phyloP scores from a whole-genome alignment of 2,113 vertebrate species.

The Callorhinus ursinus region DNA sequence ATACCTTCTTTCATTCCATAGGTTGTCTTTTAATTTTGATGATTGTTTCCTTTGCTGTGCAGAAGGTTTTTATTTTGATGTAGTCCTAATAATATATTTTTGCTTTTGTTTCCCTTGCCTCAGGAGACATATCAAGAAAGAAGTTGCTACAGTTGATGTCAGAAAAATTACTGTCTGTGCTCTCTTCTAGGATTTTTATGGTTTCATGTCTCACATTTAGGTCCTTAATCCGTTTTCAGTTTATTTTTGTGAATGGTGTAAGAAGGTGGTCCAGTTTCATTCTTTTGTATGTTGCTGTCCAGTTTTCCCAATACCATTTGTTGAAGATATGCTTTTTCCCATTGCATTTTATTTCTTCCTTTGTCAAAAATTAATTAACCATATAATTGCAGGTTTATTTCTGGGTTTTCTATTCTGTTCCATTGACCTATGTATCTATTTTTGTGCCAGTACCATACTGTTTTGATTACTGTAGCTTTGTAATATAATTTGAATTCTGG shows the following conservation, averaged over 20 bases:
- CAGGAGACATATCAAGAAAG: not conserved
- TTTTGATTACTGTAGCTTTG: not conserved
- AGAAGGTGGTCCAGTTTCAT: not conserved
- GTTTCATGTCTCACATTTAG: not conserved
- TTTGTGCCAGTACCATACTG: not conserved
- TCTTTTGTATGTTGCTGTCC: not conserved
- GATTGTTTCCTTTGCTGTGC: not conserved
- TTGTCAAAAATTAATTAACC: not conserved
- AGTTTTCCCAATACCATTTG: not conserved
- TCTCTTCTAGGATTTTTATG: not conserved
- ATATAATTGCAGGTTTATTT: not conserved
- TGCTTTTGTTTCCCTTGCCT: not conserved
- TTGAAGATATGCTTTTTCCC: not conserved
- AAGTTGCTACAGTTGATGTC: not conserved
- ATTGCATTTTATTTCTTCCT: not conserved
- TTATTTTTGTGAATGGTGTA: not conserved
- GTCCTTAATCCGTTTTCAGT: not conserved
- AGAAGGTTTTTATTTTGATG: not conserved
- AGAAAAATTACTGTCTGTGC: not conserved
- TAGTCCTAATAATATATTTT: not conserved
- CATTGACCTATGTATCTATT: not conserved
- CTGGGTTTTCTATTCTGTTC: not conserved
- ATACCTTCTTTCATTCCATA: not conserved
- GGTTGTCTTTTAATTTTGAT: not conserved
- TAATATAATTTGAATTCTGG: not conserved